Evolutionary conservation across 2,797 vertebrate species (phyloP), one percentile per base, ranked within the genome.

Genomic region (Neostethus bicornis): DNA sequence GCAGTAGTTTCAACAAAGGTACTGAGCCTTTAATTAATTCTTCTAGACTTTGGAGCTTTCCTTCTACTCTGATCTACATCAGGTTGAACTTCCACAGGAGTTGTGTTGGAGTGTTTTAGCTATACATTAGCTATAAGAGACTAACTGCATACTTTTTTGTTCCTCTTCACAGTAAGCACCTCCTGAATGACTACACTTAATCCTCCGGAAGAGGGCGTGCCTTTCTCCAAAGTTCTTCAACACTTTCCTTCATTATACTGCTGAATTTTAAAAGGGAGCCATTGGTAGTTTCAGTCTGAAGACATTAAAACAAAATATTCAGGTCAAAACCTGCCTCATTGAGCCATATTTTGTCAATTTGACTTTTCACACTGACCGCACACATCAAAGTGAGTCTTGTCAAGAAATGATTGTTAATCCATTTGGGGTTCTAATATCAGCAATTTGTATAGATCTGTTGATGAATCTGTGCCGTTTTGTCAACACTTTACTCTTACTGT

Each of bases 1-100:
- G 86, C 78, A 86, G 70, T 89, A 87, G 69, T 64, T 67, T 51
- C 72, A 83, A 38, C 39, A 14, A 72, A 84, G 80, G 74, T 87
- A 87, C 50, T 66, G 50, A 56, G 48, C 20, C 39, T 68, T 59
- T 61, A 4, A 24, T 59, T 61, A 4, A 24, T 61, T 58, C 21
- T 60, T 72, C 25, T 54, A 21, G 38, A 35, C 4, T 51, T 23
- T 24, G 3, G 16, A 12, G 26, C 19, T 7, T 14, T 14, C n/a
- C 17, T 60, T 26, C 25, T 8, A 26, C 25, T 26, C 25, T n/a
- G n/a, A 10, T 57, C 7, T 2, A 41, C 7, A 31, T 51, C 1
- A 34, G 21, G 11, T 35, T 25, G 1, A 45, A 31, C 41, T 20
- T 25, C 4, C 16, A 10, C 21, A 29, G 29, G 28, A 23, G 44